Evolutionary conservation across 2,888 invertebrate species (phyloP).

Genomic region (Callinectes sapidus): DNA sequence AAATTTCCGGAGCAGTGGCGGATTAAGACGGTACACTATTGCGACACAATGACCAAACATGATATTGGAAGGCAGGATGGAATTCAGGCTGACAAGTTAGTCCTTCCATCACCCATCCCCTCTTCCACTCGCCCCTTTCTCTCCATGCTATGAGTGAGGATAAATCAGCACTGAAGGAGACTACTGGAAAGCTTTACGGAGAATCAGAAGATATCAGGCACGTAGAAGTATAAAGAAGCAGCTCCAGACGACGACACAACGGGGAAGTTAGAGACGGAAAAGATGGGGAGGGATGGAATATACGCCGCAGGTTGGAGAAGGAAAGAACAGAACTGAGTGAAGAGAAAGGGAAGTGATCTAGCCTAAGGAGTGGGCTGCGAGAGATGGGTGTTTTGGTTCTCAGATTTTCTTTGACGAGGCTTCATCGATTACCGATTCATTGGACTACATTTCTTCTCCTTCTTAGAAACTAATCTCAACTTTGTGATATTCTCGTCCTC

Average conservation of each 20-base stretch:
- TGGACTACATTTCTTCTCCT: not conserved
- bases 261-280: not conserved
- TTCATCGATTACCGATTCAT: slow-evolving; percentile 11
- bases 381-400: not conserved
- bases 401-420: not conserved
- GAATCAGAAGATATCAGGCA: not conserved
- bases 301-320: not conserved
- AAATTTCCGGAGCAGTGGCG: too few species aligned
- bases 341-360: not conserved
- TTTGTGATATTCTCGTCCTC: not conserved
- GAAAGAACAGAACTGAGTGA: not conserved
- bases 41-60: too few species aligned
- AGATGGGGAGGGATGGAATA: not conserved
- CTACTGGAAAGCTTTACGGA: not conserved
- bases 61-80: too few species aligned
- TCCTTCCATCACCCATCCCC: too few species aligned
- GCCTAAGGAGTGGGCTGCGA: not conserved
- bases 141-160: too few species aligned
- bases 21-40: too few species aligned
- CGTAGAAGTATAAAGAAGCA: not conserved
- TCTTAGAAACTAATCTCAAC: not conserved
- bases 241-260: not conserved
- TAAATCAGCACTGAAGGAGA: too few species aligned
- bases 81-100: too few species aligned
- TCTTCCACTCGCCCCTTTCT: too few species aligned